These are phyloP conservation scores for Salticus scenicus DNA, from an alignment of 2,888 invertebrate species.

Conservation along the genomic window DNA sequence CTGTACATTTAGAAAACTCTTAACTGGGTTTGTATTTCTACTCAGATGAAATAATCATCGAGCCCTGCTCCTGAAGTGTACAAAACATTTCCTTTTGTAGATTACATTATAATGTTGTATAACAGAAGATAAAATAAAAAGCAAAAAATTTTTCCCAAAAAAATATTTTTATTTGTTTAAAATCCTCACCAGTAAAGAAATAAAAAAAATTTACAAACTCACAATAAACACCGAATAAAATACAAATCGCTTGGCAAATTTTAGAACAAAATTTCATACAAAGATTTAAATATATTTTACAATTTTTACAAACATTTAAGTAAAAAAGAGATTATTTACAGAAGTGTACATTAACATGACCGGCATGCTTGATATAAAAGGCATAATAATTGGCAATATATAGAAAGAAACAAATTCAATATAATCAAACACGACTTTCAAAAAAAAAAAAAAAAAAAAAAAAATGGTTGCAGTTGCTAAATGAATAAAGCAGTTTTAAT, in stretches of 20 bases:
- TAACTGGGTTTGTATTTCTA: too few species aligned
- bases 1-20: too few species aligned
- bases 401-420: too few species aligned
- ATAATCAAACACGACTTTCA: too few species aligned
- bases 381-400: too few species aligned
- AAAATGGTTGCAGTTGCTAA: too few species aligned
- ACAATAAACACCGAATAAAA: not conserved
- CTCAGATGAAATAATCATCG: too few species aligned
- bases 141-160: slow-evolving; percentile 7
- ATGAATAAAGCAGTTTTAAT: too few species aligned
- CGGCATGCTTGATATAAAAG: not conserved
- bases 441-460: too few species aligned
- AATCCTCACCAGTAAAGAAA: slow-evolving; percentile 22
- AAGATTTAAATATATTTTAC: not conserved
- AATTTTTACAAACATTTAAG: not conserved
- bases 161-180: slow-evolving; percentile 42
- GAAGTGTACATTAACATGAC: slow-evolving; percentile 12
- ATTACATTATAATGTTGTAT: too few species aligned
- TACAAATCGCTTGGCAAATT: slow-evolving; percentile 6
- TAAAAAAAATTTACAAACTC: slow-evolving; percentile 30
- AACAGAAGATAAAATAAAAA: not conserved
- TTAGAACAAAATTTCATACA: not conserved
- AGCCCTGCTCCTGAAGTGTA: too few species aligned
- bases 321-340: not conserved
- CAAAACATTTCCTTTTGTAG: too few species aligned